Conservation (phyloP, 2,113 vertebrate genomes). For the Antennarius striatus region DNA sequence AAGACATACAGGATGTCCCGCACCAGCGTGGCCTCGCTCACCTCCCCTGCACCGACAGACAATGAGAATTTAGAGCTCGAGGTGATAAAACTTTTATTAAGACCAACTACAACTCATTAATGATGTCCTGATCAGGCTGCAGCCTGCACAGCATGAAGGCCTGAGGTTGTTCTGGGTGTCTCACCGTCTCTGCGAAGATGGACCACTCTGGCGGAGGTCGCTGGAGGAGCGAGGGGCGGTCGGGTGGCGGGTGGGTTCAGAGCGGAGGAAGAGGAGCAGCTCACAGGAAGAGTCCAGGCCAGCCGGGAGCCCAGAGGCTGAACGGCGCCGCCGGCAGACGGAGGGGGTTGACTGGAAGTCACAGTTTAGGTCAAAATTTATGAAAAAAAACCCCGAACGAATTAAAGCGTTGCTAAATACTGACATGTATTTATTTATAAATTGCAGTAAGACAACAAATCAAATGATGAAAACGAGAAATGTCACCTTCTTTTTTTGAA, state of each 20-base stretch:
- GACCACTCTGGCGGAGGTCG: slow-evolving; percentile 70
- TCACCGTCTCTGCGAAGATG: slow-evolving; percentile 86
- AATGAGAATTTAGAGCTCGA: not conserved
- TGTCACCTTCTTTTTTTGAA: no score
- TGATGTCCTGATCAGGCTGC: not conserved
- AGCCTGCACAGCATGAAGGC: not conserved
- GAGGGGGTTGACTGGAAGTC: slow-evolving; percentile 81
- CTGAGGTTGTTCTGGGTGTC: slow-evolving; percentile 7
- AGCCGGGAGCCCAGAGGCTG: slow-evolving; percentile 89
- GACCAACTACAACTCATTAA: not conserved
- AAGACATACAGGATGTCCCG: slow-evolving; percentile 97
- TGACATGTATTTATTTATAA: no score
- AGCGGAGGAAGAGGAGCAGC: slow-evolving; percentile 81
- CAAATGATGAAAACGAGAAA: no score
- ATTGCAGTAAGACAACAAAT: no score
- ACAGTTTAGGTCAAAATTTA: not conserved
- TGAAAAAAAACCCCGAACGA: no score
- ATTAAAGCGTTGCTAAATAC: no score
- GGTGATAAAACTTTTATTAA: not conserved
- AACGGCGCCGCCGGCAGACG: slow-evolving; percentile 65
- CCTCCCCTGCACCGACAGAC: slow-evolving; percentile 76
- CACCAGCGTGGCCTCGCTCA: slow-evolving; percentile 88
- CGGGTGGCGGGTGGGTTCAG: slow-evolving; percentile 81
- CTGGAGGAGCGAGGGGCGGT: slow-evolving; percentile 72
- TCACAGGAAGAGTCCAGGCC: slow-evolving; percentile 86